Base-by-base conservation (phyloP, 2,888 invertebrate species). In the Troides oblongomaculatus region DNA sequence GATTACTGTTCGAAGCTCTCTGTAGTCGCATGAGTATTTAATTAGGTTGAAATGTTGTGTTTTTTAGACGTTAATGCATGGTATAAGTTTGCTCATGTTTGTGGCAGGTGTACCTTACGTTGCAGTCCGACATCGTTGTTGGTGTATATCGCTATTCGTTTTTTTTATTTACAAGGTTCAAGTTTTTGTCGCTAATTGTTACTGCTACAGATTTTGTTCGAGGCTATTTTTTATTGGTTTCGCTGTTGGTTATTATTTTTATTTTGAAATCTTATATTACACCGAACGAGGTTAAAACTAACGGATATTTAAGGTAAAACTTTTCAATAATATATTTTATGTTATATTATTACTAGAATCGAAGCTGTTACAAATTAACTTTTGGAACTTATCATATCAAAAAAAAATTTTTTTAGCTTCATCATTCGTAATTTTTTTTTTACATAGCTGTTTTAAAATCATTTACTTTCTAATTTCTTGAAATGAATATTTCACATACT, bases 11-110 rank as follows among this genome's bases (percentile, higher is more conserved):
- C 79, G 82, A 81, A 69, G 66, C 69, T 72, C 72, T 71, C 64
- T 72, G 68, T 73, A 81, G 85, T 83, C 83, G 84, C 80, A 84
- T 83, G 78, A 77, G 77, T 75, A 70, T 68, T 74, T 73, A 73
- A 79, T 77, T 78, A 74, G 73, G 79, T 83, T 80, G 79, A 77
- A 73, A 25, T 73, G 73, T 73, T 77, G 71, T 76, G 77, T 76
- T 73, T 80, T 71, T 76, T 74, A 72, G 66, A 72, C 74, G 83
- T 87, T 60, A 67, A 63, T 90, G 91, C 91, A 91, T 92, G 89
- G 90, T 90, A 91, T 91, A 90, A 82, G 78, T 79, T 39, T 80
- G 60, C 46, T 85, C 85, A 80, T 82, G 79, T 83, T 86, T 88
- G 83, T 85, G 81, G 80, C 80, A 79, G 76, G 76, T 70, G 75